Evolutionary conservation across 64 coral and sea anemone genomes (phyloP).

Genomic region (Porites lutea): DNA sequence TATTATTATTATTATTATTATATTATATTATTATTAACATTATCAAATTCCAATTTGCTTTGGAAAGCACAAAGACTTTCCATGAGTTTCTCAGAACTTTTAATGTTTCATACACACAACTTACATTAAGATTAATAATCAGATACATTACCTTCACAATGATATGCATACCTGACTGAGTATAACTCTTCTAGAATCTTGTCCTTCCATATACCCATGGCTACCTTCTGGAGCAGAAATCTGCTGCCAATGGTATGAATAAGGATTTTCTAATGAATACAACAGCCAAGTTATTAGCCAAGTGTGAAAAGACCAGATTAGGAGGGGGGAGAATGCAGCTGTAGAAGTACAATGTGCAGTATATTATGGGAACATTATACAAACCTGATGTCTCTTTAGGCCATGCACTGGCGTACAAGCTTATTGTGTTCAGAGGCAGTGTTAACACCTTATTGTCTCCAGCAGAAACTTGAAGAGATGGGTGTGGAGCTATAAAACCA

Average conservation of each 20-base stretch:
- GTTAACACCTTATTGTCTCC: conserved; percentile 85
- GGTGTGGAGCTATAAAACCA: conserved; percentile 18
- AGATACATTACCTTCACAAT: no score
- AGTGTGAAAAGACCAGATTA: neutral
- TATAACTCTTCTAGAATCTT: conserved; percentile 86
- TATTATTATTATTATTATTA: no score
- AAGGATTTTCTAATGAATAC: conserved; percentile 70
- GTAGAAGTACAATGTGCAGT: no score
- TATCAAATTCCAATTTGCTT: no score
- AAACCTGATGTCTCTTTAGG: conserved; percentile 85
- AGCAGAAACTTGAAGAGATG: conserved; percentile 90
- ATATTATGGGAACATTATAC: neutral
- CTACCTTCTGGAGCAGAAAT: conserved; percentile 95
- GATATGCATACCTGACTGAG: conserved; percentile 74
- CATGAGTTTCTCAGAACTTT: no score
- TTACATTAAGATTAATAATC: no score
- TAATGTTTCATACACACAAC: no score
- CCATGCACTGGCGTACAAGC: conserved; percentile 97
- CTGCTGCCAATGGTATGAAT: conserved; percentile 95
- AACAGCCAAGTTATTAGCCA: neutral
- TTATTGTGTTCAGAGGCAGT: conserved; percentile 81
- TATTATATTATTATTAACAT: no score
- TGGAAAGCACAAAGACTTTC: no score
- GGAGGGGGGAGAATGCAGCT: neutral
- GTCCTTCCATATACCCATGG: conserved; percentile 99